Base-by-base conservation (phyloP, 2,113 vertebrate species). In the Promerops cafer region DNA sequence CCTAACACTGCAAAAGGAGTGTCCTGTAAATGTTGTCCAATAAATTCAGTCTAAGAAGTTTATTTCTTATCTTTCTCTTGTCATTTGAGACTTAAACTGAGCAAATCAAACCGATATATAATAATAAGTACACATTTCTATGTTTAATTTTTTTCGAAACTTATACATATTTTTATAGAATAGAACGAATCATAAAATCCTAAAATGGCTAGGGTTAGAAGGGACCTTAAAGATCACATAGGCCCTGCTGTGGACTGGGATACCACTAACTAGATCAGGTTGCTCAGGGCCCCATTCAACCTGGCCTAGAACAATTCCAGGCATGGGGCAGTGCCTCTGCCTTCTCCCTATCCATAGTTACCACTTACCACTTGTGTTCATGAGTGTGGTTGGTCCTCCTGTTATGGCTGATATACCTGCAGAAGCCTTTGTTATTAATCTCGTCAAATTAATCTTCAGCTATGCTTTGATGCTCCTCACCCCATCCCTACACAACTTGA, bases 81-180 rank as follows among this genome's bases (percentile, higher is more conserved):
- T 37, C 42, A 72, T 83, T 90, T 91, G 45, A 90, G 49, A 44
- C 26, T 66, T 78, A 69, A 89, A 90, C 18, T 42, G 47, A 68
- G 18, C 6, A 96, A 91, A 87, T 7, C 13, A 83, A 84, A 92
- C 80, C 40, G 70, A 83, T 71, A 91, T 75, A 50, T 16, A 81
- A 31, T 63, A 84, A 42, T 42, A 87, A 94, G 49, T 87, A 89
- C 22, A 76, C 44, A 78, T 70, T 81, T 90, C 21, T 79, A 22
- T 71, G 40, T 94, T 60, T 83, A 76, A 83, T 66, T 63, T 13
- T 90, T 85, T 59, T 89, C 94, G 60, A 97, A 94, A 90, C 14
- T n/a, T 66, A 16, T 40, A 16, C 10, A 71, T 20, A 30, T 84
- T 90, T 93, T 87, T 53, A 54, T 57, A 87, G 39, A 53, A 22